Evolutionary conservation across 2,113 vertebrate species (phyloP), one percentile per base, ranked within the genome.

Genomic region (Leptobrachium leishanense): DNA sequence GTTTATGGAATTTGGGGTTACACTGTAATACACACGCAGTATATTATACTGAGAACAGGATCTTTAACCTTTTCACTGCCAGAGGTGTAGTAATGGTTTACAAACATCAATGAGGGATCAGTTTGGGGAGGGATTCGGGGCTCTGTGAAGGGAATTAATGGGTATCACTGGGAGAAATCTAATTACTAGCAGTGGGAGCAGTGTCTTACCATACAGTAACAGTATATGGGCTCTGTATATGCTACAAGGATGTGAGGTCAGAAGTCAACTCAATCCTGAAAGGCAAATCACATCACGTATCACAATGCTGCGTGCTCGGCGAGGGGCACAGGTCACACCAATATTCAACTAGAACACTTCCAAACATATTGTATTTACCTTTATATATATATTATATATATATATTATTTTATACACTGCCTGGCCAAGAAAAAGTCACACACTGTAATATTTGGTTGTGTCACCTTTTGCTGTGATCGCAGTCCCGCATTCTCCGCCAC

Each of bases 231-330:
- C 85, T 54, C 69, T 66, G 69, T 72, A 83, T 88, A 87, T 65
- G 90, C 91, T 94, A 94, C 88, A 94, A 90, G 87, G 91, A 93
- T 86, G 93, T 94, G 91, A 94, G 89, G 90, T 94, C 93, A 91
- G 92, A 93, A 87, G 93, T 94, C 92, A 94, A 92, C 87, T 94
- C 93, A 93, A 94, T 93, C 93, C 93, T 94, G 93, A 87, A 94
- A 94, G 85, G 92, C 83, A 94, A 94, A 93, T 83, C 85, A 91
- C 89, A 89, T 89, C 83, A 88, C 57, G 73, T 72, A 88, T 92
- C 90, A 93, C 83, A 76, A 12, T 13, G 67, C 8, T n/a, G 64
- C 15, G 65, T 64, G 74, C 31, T 55, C 43, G 62, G 3, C 13
- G 5, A 42, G 78, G n/a, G 20, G 42, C 46, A 54, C 31, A 68